phyloP scores from a whole-genome alignment of 2,797 vertebrate species.

The Bradypodion ventrale region DNA sequence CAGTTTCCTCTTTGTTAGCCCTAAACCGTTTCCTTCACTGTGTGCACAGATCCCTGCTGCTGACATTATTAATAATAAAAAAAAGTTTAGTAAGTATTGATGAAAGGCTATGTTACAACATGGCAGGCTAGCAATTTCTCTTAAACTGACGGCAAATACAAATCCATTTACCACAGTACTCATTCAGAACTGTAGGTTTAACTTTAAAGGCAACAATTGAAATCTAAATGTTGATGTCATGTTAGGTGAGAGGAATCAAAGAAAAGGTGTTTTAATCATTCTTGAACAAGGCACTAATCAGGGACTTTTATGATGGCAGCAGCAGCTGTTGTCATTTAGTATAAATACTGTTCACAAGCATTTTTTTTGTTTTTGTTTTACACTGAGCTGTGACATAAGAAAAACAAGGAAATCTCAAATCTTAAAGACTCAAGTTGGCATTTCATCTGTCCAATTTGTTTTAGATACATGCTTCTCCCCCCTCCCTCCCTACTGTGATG shows the following conservation, averaged over 20 bases:
- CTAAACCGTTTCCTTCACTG: not conserved
- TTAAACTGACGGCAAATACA: conserved; percentile 20
- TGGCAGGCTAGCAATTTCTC: conserved; percentile 34
- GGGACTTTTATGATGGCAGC: conserved; percentile 36
- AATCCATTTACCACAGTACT: not conserved
- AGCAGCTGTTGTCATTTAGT: conserved; percentile 37
- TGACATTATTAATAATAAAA: conserved; percentile 29
- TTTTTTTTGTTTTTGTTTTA: conserved; percentile 20
- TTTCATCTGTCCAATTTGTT: conserved; percentile 33
- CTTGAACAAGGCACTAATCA: conserved; percentile 17
- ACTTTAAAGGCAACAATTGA: conserved; percentile 43
- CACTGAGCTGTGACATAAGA: conserved; percentile 15
- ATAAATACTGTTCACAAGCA: conserved; percentile 41
- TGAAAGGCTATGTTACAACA: conserved; percentile 39
- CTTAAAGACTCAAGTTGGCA: conserved; percentile 35
- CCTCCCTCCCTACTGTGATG: conserved; percentile 26
- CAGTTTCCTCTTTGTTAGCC: conserved; percentile 20
- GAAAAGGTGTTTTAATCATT: conserved; percentile 43
- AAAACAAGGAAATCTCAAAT: conserved; percentile 23
- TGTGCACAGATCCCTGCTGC: conserved; percentile 11
- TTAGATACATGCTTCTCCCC: not conserved
- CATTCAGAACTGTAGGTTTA: conserved; percentile 38
- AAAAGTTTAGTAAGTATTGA: conserved; percentile 14
- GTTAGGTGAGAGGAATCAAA: conserved; percentile 39
- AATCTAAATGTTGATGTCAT: conserved; percentile 49